Percentiles rank a stretch among this genome's conserved stretches.
These are phyloP conservation scores for Falco concolor DNA, from an alignment of 2,797 vertebrate species.

Conservation along the genomic window DNA sequence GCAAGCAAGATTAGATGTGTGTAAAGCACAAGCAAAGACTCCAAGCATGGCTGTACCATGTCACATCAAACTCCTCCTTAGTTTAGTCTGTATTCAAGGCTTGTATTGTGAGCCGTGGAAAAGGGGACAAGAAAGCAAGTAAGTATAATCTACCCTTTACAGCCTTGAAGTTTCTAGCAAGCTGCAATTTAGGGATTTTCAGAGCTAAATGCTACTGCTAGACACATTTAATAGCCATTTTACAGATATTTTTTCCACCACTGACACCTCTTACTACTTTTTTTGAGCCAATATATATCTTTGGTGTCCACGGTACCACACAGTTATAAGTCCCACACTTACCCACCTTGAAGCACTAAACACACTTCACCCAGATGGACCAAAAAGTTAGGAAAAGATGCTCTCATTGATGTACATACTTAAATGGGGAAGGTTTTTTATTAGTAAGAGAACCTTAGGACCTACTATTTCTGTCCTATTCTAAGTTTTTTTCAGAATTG, in stretches of 20 bases:
- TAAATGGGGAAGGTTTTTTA: background rate
- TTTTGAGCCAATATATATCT: background rate
- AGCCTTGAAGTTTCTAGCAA: background rate
- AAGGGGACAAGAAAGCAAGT: background rate
- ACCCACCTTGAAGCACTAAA: background rate
- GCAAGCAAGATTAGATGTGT: background rate
- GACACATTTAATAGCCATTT: background rate
- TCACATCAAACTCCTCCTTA: background rate
- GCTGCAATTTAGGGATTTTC: background rate
- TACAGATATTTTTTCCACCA: background rate
- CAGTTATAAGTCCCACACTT: background rate
- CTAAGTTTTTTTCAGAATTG: background rate
- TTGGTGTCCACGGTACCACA: background rate
- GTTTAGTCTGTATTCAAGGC: background rate
- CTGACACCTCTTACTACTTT: background rate
- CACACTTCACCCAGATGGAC: background rate
- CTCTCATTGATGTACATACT: background rate
- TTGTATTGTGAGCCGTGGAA: background rate
- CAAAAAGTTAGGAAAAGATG: background rate
- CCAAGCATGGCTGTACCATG: background rate
- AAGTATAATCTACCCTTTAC: background rate
- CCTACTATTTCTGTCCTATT: background rate
- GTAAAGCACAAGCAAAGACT: background rate
- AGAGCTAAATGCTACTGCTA: background rate
- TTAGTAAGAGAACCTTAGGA: background rate